Conservation (phyloP, 2,113 vertebrate genomes). For the Microtus richardsoni region DNA sequence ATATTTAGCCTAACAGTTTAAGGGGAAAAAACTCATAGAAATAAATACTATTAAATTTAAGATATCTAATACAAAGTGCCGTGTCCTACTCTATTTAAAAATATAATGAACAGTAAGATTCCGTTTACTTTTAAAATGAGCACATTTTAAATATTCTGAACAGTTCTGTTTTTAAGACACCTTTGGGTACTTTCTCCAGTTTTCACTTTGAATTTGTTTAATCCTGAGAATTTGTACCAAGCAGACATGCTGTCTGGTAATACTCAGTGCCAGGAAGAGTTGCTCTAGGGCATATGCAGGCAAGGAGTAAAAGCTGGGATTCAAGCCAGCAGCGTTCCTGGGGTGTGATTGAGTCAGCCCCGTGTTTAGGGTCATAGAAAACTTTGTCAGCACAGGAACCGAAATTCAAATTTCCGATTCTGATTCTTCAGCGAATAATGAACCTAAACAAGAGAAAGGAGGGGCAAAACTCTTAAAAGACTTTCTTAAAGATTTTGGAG, state of each 20-base stretch:
- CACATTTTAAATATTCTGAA: neutral
- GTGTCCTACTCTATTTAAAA: neutral
- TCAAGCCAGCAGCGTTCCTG: neutral
- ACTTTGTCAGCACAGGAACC: neutral
- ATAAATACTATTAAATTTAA: slow-evolving; percentile 28
- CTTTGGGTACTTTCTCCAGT: neutral
- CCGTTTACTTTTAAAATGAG: slow-evolving; percentile 23
- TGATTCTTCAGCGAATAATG: neutral
- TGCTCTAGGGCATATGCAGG: neutral
- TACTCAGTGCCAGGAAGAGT: neutral
- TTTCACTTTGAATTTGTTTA: slow-evolving; percentile 15
- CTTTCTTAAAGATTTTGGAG: neutral
- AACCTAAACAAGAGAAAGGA: neutral
- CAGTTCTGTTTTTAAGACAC: neutral
- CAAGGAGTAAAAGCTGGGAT: neutral
- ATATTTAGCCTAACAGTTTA: slow-evolving; percentile 11
- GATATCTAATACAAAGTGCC: neutral
- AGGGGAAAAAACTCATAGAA: slow-evolving; percentile 31
- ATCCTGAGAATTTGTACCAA: neutral
- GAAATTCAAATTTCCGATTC: slow-evolving; percentile 33
- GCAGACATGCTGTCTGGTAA: neutral
- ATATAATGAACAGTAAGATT: slow-evolving; percentile 10
- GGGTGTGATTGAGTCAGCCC: neutral
- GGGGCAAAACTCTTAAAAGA: neutral
- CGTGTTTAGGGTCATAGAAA: neutral